Percentiles rank a stretch among this genome's conserved stretches.
Evolutionary conservation across 1,140 invertebrate species (phyloP).

Genomic region (Drosophila aff.): DNA sequence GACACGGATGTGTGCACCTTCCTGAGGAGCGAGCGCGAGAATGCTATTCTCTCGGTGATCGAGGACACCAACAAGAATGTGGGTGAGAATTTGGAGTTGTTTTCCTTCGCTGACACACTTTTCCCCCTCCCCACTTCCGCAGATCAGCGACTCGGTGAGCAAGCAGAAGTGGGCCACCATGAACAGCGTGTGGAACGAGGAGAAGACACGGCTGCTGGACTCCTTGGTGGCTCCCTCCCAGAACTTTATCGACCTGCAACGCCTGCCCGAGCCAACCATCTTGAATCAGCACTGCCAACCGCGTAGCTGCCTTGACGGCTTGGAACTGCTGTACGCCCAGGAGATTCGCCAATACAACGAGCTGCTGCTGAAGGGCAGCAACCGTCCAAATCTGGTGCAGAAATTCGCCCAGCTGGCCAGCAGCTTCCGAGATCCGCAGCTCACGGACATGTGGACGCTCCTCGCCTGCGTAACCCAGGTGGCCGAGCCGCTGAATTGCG

Average conservation of each 20-base stretch:
- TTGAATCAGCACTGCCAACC: constrained; percentile 86
- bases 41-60: constrained; percentile 95
- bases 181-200: constrained; percentile 94
- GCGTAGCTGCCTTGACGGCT: constrained; percentile 80
- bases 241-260: constrained; percentile 92
- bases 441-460: constrained; percentile 95
- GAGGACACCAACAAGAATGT: constrained; percentile 95
- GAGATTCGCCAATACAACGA: constrained; percentile 94
- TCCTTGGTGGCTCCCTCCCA: constrained; percentile 94
- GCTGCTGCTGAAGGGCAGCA: constrained; percentile 89
- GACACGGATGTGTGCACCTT: constrained; percentile 93
- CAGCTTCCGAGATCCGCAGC: constrained; percentile 93
- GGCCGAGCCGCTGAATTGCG: constrained; percentile 86
- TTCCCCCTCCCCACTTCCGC: constrained; percentile 48
- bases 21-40: constrained; percentile 96
- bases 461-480: constrained; percentile 85
- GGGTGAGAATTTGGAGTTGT: constrained; percentile 72
- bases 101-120: not conserved
- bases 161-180: constrained; percentile 93
- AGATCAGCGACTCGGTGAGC: constrained; percentile 89
- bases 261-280: constrained; percentile 88
- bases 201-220: constrained; percentile 95
- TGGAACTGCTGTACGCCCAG: constrained; percentile 93
- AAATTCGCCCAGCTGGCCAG: constrained; percentile 90
- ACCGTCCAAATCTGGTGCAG: constrained; percentile 90